These are phyloP conservation scores for Cheilosia vulpina DNA, from an alignment of 2,888 invertebrate genomes.

Conservation along the genomic window DNA sequence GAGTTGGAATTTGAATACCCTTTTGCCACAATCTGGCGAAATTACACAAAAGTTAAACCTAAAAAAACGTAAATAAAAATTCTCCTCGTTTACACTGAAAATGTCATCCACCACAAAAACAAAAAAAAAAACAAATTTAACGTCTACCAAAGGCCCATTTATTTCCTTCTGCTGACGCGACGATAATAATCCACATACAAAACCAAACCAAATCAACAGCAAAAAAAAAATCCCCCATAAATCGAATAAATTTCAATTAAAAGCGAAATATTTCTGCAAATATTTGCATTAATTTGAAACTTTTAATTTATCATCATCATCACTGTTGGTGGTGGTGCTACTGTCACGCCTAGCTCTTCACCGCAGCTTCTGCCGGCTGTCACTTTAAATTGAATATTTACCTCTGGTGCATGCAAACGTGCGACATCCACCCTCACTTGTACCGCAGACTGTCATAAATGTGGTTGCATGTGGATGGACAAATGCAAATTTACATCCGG, in stretches of 20 bases:
- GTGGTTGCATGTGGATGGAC: constrained; percentile 1
- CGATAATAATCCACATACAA: not conserved
- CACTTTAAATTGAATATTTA: constrained; percentile 66
- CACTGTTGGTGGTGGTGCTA: constrained; percentile 10
- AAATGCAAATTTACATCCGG: constrained; percentile 66
- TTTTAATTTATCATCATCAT: constrained; percentile 46
- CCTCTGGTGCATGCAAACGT: constrained; percentile 28
- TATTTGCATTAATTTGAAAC: constrained; percentile 64
- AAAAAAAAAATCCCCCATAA: constrained; percentile 10
- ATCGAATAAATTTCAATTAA: constrained; percentile 70
- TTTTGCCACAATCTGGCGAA: too few species aligned
- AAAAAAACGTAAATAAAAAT: too few species aligned
- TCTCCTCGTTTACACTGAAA: not conserved
- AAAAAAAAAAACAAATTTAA: not conserved
- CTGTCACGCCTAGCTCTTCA: not conserved
- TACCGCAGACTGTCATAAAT: not conserved
- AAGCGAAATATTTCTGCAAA: constrained; percentile 62
- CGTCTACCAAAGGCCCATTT: not conserved
- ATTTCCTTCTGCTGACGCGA: not conserved
- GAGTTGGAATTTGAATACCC: too few species aligned
- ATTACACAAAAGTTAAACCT: too few species aligned
- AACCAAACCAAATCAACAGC: too few species aligned
- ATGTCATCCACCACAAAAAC: not conserved
- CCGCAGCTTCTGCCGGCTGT: not conserved
- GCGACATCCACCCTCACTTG: not conserved